phyloP scores from a whole-genome alignment of 2,113 vertebrate genomes.

The Anhinga rufa region DNA sequence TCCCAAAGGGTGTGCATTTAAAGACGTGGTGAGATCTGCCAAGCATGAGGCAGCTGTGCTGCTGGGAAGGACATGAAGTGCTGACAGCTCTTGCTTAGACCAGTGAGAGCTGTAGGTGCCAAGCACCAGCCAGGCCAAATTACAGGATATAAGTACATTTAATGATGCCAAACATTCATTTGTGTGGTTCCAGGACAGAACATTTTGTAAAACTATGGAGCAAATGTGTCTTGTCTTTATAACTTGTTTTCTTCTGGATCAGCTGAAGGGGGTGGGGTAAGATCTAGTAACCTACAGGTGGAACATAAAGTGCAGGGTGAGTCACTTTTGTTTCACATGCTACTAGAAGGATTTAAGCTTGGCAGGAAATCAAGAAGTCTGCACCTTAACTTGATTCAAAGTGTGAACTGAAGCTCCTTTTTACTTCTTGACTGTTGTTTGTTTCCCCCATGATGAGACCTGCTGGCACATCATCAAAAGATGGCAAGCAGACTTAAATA shows the following conservation, averaged over 20 bases:
- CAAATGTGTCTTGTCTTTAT: neutral
- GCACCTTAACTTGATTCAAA: conserved; percentile 1
- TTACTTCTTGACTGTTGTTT: neutral
- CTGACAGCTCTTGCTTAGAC: neutral
- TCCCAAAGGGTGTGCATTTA: neutral
- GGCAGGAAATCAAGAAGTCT: neutral
- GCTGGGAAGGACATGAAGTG: neutral
- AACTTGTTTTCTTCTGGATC: neutral
- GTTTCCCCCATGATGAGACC: neutral
- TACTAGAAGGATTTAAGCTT: neutral
- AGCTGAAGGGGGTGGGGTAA: neutral
- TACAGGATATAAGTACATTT: neutral
- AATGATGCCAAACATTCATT: neutral
- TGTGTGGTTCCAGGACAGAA: neutral
- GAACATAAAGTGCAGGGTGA: neutral
- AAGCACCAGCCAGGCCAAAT: neutral
- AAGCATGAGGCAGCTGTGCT: neutral
- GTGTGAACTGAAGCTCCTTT: neutral
- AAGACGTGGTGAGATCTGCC: neutral
- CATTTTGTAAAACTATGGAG: neutral
- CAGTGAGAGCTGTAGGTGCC: neutral
- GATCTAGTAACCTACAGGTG: neutral
- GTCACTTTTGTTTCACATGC: neutral
- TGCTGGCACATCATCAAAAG: conserved; percentile 56
- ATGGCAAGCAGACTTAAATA: conserved; percentile 1